These are phyloP conservation scores for Corella eumyota DNA, from an alignment of 23 tunicate genomes.

Conservation along the genomic window DNA sequence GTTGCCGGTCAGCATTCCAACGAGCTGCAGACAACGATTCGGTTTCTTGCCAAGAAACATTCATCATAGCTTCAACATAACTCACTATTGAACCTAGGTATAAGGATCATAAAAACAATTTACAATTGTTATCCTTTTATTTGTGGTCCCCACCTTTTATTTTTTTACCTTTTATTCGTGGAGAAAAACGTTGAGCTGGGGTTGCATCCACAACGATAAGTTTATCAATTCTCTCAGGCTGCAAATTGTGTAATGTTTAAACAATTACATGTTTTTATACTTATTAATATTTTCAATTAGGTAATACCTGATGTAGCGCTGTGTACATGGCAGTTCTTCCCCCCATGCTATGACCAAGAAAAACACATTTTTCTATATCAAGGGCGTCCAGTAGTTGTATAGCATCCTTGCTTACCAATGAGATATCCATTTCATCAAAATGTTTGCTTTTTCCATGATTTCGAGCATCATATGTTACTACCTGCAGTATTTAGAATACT, in stretches of 20 bases:
- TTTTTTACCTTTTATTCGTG: too few relatives aligned
- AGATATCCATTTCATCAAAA: conserved; percentile 31
- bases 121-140: too few relatives aligned
- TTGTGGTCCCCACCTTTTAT: too few relatives aligned
- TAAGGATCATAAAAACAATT: too few relatives aligned
- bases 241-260: neutral
- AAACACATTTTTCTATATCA: conserved; percentile 40
- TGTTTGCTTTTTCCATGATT: conserved; percentile 83
- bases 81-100: conserved; percentile 17
- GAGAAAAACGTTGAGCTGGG: conserved; percentile 18
- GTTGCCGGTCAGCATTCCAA: conserved; percentile 38
- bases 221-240: conserved; percentile 46
- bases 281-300: too few relatives aligned
- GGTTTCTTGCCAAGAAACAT: conserved; percentile 11
- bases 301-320: too few relatives aligned
- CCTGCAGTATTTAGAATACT: conserved; percentile 1
- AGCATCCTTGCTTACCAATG: conserved; percentile 46
- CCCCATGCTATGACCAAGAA: conserved; percentile 86
- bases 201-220: conserved; percentile 71
- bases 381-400: conserved; percentile 30
- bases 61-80: conserved; percentile 67
- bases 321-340: conserved; percentile 72
- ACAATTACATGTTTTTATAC: too few relatives aligned
- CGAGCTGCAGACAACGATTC: conserved; percentile 27
- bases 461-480: conserved; percentile 75